These are phyloP conservation scores for Junco hyemalis DNA, from an alignment of 2,113 vertebrate genomes.

Conservation along the genomic window DNA sequence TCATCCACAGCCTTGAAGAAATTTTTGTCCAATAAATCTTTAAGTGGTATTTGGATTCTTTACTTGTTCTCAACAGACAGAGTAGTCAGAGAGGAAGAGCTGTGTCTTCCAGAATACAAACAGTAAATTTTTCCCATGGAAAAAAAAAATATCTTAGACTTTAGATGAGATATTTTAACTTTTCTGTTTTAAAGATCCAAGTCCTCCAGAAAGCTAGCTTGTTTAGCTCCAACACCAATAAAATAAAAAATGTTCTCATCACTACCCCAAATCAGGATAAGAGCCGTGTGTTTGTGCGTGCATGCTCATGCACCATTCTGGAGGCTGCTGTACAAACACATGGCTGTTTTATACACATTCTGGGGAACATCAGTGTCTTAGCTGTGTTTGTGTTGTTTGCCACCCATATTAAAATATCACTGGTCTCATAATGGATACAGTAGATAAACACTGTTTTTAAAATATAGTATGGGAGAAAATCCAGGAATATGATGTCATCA, in stretches of 20 bases:
- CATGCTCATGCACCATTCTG: not conserved
- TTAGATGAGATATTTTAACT: not conserved
- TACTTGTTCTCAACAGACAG: not conserved
- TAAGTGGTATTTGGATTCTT: not conserved
- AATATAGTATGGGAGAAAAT: slow-evolving; percentile 5
- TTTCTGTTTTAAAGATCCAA: not conserved
- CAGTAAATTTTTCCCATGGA: not conserved
- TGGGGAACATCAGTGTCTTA: not conserved
- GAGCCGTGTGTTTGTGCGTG: fast-evolving
- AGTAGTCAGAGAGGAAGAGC: not conserved
- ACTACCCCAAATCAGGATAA: not conserved
- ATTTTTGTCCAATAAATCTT: not conserved
- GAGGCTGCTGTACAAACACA: not conserved
- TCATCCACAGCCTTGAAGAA: not conserved
- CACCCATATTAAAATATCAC: not conserved
- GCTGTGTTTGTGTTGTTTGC: not conserved
- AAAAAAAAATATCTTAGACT: not conserved
- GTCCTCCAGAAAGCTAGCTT: not conserved
- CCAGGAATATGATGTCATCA: slow-evolving; percentile 54
- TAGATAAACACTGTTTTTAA: not conserved
- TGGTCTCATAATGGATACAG: not conserved
- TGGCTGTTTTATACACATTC: not conserved
- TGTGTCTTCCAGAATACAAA: not conserved
- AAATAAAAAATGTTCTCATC: fast-evolving
- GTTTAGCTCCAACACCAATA: not conserved